Evolutionary conservation across 2,888 invertebrate genomes (phyloP), one percentile per base, ranked within the genome.

Genomic region (Cheilosia vernalis): DNA sequence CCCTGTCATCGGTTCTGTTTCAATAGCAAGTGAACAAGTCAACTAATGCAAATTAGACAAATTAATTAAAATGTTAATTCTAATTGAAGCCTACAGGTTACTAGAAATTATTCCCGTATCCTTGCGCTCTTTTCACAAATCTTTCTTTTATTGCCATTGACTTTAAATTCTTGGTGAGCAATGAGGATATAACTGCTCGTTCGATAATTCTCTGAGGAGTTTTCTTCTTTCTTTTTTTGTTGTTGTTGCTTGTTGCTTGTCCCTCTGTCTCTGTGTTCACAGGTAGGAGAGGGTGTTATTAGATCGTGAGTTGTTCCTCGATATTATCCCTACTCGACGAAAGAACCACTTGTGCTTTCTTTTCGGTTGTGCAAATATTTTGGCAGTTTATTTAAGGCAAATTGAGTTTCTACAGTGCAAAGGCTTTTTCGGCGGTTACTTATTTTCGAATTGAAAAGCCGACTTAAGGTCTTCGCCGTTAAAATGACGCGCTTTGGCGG

Each of bases 61-160:
- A 74, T 63, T 81, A 69, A 76, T 81, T 64, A 81, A 76, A 81
- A 76, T 81, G 74, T 51, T 76, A 69, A 81, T 81, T 74, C 63
- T 49, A 74, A 69, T 55, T 70, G 58, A 64, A 64, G 69, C 56
- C 63, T 42, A 69, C 40, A 69, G 67, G 33, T 27, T 51, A 47
- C 19, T 4, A 24, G 9, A 51, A 53, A 21, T n/a, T 33, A 30
- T 17, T 21, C 56, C 33, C 9, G 55, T 21, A 30, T 19, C n/a
- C 9, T 13, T 1, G 21, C n/a, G 4, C 0, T n/a, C 15, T 55
- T 44, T 15, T 24, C 17, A 21, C 30, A 64, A 47, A 55, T 51
- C 19, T 27, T 40, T 70, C 56, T 58, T 60, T 42, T 60, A 42
- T 21, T 60, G 15, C 60, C 49, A 47, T 73, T 56, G 24, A 33